phyloP scores from a whole-genome alignment of 2,888 invertebrate genomes.

The Nomada fabriciana region DNA sequence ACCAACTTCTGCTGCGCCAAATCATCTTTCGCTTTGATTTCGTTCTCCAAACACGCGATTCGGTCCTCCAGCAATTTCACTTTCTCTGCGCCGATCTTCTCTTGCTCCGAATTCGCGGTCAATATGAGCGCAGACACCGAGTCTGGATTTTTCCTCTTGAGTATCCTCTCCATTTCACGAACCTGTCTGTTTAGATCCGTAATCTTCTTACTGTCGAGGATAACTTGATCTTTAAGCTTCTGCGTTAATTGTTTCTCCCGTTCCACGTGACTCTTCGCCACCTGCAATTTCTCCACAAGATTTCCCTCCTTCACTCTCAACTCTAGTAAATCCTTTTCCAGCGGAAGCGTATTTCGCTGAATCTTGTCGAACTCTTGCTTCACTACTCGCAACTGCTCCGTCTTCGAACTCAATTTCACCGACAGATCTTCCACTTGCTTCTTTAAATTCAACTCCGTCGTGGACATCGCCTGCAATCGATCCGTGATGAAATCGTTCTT shows the following conservation, averaged over 20 bases:
- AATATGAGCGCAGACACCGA: conserved; percentile 91
- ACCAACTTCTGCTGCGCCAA: conserved; percentile 89
- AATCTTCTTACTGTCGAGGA: conserved; percentile 86
- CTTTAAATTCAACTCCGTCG: conserved; percentile 77
- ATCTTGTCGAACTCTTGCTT: conserved; percentile 79
- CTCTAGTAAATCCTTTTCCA: conserved; percentile 81
- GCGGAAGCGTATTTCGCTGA: conserved; percentile 76
- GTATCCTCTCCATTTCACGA: conserved; percentile 92
- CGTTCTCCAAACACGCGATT: conserved; percentile 89
- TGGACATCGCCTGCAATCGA: conserved; percentile 78
- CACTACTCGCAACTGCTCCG: conserved; percentile 77
- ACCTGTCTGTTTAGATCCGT: conserved; percentile 92
- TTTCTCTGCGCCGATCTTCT: conserved; percentile 78
- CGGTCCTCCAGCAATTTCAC: conserved; percentile 89
- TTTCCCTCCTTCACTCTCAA: conserved; percentile 75
- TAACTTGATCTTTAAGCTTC: conserved; percentile 82
- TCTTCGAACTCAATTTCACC: conserved; percentile 80
- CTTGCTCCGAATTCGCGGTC: conserved; percentile 81
- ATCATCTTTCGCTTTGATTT: conserved; percentile 89
- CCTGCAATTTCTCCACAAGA: conserved; percentile 77
- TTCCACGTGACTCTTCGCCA: conserved; percentile 79
- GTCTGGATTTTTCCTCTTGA: conserved; percentile 92
- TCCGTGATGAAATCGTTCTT: conserved; percentile 82
- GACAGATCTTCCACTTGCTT: conserved; percentile 80
- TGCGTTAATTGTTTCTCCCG: conserved; percentile 81